Conservation (phyloP, 2,113 vertebrate species). For the Pomatostomus ruficeps region DNA sequence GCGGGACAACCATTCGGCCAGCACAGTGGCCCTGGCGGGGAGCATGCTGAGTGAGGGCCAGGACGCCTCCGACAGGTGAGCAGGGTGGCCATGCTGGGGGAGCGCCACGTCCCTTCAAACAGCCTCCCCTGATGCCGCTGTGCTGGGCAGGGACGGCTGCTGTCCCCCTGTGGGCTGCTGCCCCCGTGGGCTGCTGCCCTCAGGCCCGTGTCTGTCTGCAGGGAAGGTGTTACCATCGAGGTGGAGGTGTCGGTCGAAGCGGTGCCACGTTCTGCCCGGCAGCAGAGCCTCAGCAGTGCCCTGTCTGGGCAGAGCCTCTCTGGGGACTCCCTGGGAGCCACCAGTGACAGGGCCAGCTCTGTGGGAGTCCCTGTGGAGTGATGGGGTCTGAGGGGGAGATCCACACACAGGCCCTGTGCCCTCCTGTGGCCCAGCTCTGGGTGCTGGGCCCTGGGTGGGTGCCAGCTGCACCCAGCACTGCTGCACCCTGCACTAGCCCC, state of each 20-base stretch:
- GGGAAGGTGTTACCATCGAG: constrained; percentile 51
- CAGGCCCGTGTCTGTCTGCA: not conserved
- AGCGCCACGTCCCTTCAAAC: accelerated
- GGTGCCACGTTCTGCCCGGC: constrained; percentile 63
- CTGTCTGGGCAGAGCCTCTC: constrained; percentile 79
- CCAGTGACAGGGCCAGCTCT: constrained; percentile 41
- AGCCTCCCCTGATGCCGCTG: accelerated
- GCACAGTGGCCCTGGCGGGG: constrained; percentile 56
- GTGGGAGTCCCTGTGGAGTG: not conserved
- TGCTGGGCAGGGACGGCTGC: accelerated
- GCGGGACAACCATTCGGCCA: constrained; percentile 47
- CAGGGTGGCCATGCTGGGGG: not conserved
- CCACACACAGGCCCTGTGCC: not conserved
- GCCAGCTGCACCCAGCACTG: not conserved
- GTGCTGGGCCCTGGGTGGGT: not conserved
- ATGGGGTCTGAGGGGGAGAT: not conserved
- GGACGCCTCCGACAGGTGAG: constrained; percentile 66
- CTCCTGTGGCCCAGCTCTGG: not conserved
- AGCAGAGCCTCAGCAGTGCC: constrained; percentile 78
- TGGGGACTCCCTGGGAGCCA: constrained; percentile 72
- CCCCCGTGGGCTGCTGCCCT: not conserved
- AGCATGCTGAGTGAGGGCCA: constrained; percentile 51
- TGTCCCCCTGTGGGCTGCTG: not conserved
- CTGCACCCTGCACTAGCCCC: not conserved
- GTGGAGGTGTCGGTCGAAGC: constrained; percentile 82